Conservation (phyloP, 2,113 vertebrate species). For the Coturnix japonica region DNA sequence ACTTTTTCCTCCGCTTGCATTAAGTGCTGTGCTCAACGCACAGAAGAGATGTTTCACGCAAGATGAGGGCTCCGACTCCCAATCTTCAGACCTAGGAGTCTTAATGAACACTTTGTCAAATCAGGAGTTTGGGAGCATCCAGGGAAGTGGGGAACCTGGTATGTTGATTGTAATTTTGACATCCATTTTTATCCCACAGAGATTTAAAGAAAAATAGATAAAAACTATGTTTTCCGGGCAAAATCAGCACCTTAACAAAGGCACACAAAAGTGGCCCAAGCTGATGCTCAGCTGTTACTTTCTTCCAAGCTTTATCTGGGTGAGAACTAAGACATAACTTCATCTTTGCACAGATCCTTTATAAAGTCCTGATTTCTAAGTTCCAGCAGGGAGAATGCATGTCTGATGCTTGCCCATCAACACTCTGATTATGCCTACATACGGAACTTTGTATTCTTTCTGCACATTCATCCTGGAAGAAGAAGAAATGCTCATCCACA, state of each 20-base stretch:
- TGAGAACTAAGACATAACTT: neutral
- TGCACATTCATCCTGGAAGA: neutral
- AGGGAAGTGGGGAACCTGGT: too few relatives aligned
- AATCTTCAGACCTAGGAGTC: neutral
- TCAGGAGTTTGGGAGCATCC: neutral
- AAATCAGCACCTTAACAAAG: neutral
- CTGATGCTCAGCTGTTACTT: neutral
- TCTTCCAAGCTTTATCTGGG: neutral
- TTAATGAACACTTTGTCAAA: conserved; percentile 10
- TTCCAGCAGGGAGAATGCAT: neutral
- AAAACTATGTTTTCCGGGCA: neutral
- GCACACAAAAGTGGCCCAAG: neutral
- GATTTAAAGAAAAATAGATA: neutral
- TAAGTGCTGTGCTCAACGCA: neutral
- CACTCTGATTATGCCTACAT: neutral
- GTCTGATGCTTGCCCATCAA: neutral
- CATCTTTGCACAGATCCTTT: neutral
- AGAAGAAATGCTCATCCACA: rapidly evolving
- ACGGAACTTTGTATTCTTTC: neutral
- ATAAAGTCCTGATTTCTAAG: rapidly evolving
- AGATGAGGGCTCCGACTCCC: neutral
- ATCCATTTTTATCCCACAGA: neutral
- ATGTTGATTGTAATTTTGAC: conserved; percentile 16
- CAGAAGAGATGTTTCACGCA: neutral
- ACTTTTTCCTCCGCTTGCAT: neutral